Evolutionary conservation across 2,888 invertebrate species (phyloP), one percentile per base, ranked within the genome.

Genomic region (Tinea pellionella): DNA sequence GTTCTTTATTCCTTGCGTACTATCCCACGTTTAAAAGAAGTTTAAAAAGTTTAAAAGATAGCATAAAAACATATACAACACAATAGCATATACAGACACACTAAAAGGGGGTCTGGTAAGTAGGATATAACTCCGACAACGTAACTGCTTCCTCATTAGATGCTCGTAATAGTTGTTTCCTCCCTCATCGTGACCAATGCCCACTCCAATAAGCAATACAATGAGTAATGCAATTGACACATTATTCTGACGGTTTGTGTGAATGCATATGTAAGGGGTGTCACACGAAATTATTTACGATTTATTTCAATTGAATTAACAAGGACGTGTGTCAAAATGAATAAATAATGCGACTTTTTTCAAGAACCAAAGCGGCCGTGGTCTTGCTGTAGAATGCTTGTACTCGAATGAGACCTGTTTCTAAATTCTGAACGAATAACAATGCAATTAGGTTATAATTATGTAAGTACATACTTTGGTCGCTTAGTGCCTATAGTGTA

Each of bases 61-160:
- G 51, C 59, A 37, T 18, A 51, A 59, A 6, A 19, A 68, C 64
- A 63, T 65, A 62, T 63, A 66, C n/a, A n/a, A n/a, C n/a, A n/a
- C n/a, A n/a, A n/a, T n/a, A n/a, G n/a, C n/a, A n/a, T 63, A 30
- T 60, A 59, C 47, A 60, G 24, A 61, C 55, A 60, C 60, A 61
- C 58, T 58, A 7, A 3, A 8, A 4, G 60, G 30, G 24, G 57
- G 32, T 47, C 59, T 59, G 4, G 16, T 61, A 59, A 24, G 63
- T 64, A 66, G 70, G 67, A 68, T 65, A 66, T 56, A 65, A 65
- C 69, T 67, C 66, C 66, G 70, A 61, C 69, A 67, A 70, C 69
- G 72, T 74, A 72, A 78, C 74, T 72, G 74, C 70, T 85, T 85
- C 85, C 85, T 86, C 80, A 85, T 86, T 86, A 86, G 74, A 66